Evolutionary conservation across 2,888 invertebrate species (phyloP).

Genomic region (Brenthis ino): DNA sequence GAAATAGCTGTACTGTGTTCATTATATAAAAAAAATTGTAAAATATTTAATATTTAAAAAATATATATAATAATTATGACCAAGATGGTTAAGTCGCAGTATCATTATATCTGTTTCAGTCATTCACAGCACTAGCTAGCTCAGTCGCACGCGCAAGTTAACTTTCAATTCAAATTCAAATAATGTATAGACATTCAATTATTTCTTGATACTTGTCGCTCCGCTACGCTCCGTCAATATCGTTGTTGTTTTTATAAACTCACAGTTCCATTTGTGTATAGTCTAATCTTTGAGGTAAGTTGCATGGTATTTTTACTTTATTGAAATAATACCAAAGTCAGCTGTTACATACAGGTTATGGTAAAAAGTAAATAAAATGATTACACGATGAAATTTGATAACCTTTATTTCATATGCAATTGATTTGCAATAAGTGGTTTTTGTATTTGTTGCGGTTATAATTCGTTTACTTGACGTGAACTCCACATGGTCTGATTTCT

Average conservation of each 20-base stretch:
- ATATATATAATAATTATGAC: conserved; percentile 41
- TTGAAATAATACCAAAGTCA: conserved; percentile 27
- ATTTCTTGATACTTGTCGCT: conserved; percentile 55
- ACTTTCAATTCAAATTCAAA: conserved; percentile 60
- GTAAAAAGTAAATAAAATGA: conserved; percentile 36
- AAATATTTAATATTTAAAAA: not conserved
- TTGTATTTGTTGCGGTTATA: conserved; percentile 23
- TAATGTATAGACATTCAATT: conserved; percentile 54
- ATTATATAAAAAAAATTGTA: too few species aligned
- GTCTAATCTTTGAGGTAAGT: conserved; percentile 39
- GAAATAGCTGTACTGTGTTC: too few species aligned
- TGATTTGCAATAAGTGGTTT: conserved; percentile 14
- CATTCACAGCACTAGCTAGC: conserved; percentile 43
- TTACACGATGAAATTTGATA: conserved; percentile 26
- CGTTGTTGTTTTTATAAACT: conserved; percentile 32
- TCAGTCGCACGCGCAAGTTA: conserved; percentile 55
- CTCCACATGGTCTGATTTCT: conserved; percentile 30
- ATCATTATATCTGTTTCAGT: conserved; percentile 47
- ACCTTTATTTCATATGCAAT: conserved; percentile 12
- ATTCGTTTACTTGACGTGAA: conserved; percentile 7
- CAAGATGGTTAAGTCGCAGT: conserved; percentile 43
- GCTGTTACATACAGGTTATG: conserved; percentile 40
- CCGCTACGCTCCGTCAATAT: conserved; percentile 44
- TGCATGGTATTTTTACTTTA: conserved; percentile 18
- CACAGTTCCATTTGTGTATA: conserved; percentile 32